phyloP scores from a whole-genome alignment of 2,888 invertebrate species.

The Polydesmus complanatus region DNA sequence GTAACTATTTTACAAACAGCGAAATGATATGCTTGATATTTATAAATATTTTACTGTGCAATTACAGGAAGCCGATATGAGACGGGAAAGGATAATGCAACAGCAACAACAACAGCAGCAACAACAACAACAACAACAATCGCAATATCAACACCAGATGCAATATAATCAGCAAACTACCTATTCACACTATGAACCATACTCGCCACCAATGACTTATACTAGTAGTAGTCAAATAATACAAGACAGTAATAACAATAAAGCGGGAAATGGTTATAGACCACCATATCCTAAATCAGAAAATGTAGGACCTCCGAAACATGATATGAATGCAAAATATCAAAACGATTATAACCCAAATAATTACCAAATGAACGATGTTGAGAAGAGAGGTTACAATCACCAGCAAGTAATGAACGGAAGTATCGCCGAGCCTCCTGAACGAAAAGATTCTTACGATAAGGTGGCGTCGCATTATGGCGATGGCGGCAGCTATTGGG shows the following conservation, averaged over 20 bases:
- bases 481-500: conserved; percentile 15
- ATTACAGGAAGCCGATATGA: conserved; percentile 24
- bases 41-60: conserved; percentile 19
- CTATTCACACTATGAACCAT: not conserved
- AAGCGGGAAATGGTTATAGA: not conserved
- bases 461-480: conserved; percentile 48
- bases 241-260: not conserved
- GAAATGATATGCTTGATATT: not conserved
- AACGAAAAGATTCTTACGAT: conserved; percentile 74
- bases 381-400: conserved; percentile 2
- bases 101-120: conserved; percentile 19
- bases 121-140: conserved; percentile 21
- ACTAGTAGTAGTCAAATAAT: not conserved
- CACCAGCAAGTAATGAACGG: not conserved
- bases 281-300: not conserved
- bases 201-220: not conserved
- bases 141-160: conserved; percentile 15
- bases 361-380: conserved; percentile 4
- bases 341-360: not conserved
- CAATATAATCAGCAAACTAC: conserved; percentile 1
- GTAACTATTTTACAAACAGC: conserved; percentile 18
- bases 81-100: conserved; percentile 20
- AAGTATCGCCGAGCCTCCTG: conserved; percentile 45
- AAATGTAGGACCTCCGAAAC: not conserved
- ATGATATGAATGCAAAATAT: not conserved